Evolutionary conservation across 2,113 vertebrate species (phyloP).

Genomic region (Actinemys pallida): DNA sequence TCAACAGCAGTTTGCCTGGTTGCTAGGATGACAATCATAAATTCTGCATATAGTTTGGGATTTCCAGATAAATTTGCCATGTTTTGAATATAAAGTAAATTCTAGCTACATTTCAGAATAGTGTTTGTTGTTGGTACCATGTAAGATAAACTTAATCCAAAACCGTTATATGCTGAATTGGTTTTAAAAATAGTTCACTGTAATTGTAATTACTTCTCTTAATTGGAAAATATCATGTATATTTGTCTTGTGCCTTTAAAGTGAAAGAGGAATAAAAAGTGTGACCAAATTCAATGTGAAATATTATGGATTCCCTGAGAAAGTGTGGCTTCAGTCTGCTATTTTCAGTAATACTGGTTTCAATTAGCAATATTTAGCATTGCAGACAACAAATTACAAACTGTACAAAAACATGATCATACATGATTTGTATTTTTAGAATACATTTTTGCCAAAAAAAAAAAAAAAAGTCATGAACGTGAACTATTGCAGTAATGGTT

Average conservation of each 20-base stretch:
- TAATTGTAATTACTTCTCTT: background rate
- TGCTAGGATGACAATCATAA: conserved; percentile 31
- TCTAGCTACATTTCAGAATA: conserved; percentile 49
- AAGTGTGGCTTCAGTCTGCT: conserved; percentile 48
- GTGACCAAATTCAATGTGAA: background rate
- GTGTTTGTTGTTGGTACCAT: conserved; percentile 6
- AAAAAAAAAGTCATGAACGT: background rate
- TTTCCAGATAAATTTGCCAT: background rate
- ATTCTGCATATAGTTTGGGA: conserved; percentile 29
- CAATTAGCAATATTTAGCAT: conserved; percentile 66
- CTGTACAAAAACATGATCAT: conserved; percentile 19
- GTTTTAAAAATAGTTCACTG: background rate
- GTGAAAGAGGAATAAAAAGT: conserved; percentile 19
- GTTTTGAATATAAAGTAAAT: conserved; percentile 53
- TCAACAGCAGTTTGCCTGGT: conserved; percentile 6
- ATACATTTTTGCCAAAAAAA: conserved; percentile 21
- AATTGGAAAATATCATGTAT: background rate
- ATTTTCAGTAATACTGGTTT: conserved; percentile 62
- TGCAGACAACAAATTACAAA: conserved; percentile 66
- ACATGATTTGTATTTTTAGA: conserved; percentile 38
- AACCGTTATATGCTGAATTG: background rate
- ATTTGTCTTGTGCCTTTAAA: conserved; percentile 24
- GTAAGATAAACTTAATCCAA: conserved; percentile 37
- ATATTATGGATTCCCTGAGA: conserved; percentile 20
- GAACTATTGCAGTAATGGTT: background rate